A percentile compares a stretch with the other conserved stretches of the same genome.
Conservation (phyloP, 2,113 vertebrate species). For the human (Homo sapiens) region DNA sequence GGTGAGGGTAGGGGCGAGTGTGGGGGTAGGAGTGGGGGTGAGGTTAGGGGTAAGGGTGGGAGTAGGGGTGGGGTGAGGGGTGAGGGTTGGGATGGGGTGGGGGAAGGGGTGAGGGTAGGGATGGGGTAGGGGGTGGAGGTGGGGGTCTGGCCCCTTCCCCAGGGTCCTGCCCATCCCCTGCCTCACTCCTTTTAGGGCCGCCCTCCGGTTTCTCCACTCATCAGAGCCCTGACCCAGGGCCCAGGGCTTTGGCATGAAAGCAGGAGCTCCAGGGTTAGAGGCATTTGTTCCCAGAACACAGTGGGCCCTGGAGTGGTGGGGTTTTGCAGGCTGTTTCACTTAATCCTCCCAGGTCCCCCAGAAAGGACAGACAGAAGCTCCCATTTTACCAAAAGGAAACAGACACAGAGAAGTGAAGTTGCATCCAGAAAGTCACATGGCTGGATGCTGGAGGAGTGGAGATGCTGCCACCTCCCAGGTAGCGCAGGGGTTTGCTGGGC, state of each 20-base stretch:
- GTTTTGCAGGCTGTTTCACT: accelerated
- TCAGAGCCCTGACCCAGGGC: neutral
- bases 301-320: accelerated
- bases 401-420: neutral
- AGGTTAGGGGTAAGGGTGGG: too few relatives aligned
- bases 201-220: neutral
- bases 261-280: accelerated
- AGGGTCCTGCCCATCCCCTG: accelerated
- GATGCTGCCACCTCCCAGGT: neutral
- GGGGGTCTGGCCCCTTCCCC: neutral
- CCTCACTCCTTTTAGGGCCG: neutral
- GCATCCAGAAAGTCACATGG: accelerated
- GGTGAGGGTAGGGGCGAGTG: too few relatives aligned
- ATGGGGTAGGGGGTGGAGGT: too few relatives aligned
- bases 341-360: too few relatives aligned
- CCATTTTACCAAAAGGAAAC: neutral
- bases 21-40: too few relatives aligned
- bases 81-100: too few relatives aligned
- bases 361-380: neutral
- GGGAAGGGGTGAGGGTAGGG: too few relatives aligned
- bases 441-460: accelerated
- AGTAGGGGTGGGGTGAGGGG: too few relatives aligned
- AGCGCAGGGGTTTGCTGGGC: neutral
- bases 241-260: neutral
- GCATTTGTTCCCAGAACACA: neutral